A percentile compares a stretch with the other conserved stretches of the same genome.
phyloP scores from a whole-genome alignment of 2,888 invertebrate genomes.

The Aphidius colemani region DNA sequence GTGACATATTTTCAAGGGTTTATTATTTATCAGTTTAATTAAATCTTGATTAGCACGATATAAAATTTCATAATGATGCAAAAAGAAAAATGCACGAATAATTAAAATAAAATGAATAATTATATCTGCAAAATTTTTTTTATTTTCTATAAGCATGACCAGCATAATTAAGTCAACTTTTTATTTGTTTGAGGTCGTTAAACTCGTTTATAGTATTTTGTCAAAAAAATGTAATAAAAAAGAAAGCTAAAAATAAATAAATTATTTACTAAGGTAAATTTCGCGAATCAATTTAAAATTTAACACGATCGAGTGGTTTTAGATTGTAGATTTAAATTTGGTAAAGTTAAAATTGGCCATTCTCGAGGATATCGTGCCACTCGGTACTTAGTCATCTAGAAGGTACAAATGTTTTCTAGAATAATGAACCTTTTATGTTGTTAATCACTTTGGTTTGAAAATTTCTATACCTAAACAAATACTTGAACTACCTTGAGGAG shows the following conservation, averaged over 20 bases:
- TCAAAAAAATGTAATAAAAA: too few relatives aligned
- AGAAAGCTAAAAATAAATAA: too few relatives aligned
- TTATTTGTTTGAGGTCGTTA: too few relatives aligned
- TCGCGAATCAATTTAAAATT: constrained; percentile 20
- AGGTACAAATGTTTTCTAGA: constrained; percentile 36
- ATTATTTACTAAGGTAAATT: neutral
- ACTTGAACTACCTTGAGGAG: constrained; percentile 19
- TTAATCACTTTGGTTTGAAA: constrained; percentile 47
- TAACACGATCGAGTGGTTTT: constrained; percentile 38
- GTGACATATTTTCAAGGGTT: neutral
- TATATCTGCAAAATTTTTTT: too few relatives aligned
- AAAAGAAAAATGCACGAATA: too few relatives aligned
- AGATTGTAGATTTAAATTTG: constrained; percentile 53
- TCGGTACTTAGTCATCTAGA: constrained; percentile 41
- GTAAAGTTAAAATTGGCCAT: constrained; percentile 38
- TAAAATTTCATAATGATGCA: too few relatives aligned
- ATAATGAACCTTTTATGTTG: constrained; percentile 35
- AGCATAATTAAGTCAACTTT: too few relatives aligned
- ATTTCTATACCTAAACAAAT: constrained; percentile 35
- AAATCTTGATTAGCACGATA: too few relatives aligned
- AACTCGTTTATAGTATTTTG: too few relatives aligned
- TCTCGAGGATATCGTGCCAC: constrained; percentile 52
- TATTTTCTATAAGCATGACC: too few relatives aligned
- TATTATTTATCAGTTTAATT: too few relatives aligned
- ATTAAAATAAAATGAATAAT: too few relatives aligned